phyloP scores from a whole-genome alignment of 2,113 vertebrate genomes.

The Chaetodon auriga region DNA sequence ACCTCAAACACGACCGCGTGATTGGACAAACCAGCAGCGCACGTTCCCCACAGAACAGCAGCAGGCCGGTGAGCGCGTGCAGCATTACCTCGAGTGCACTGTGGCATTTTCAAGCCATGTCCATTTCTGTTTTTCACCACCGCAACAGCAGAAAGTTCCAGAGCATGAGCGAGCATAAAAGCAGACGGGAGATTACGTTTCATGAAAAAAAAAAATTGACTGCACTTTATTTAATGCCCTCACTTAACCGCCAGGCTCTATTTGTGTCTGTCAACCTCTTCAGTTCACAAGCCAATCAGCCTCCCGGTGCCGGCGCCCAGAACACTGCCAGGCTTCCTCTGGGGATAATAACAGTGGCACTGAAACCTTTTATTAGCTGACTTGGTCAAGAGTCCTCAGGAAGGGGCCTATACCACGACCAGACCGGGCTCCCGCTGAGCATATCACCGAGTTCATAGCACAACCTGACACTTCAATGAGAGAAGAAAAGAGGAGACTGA shows the following conservation, averaged over 20 bases:
- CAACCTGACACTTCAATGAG: conserved; percentile 32
- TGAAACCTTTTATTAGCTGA: conserved; percentile 63
- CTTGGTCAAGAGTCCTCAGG: conserved; percentile 63
- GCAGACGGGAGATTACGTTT: conserved; percentile 42
- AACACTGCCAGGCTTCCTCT: conserved; percentile 35
- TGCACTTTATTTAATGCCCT: conserved; percentile 63
- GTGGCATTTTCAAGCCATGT: conserved; percentile 32
- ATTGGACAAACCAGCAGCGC: background rate
- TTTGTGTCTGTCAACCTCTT: conserved; percentile 61
- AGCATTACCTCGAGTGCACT: conserved; percentile 14
- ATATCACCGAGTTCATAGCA: conserved; percentile 19
- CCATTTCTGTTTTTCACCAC: conserved; percentile 20
- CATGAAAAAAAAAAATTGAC: conserved; percentile 18
- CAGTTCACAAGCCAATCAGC: conserved; percentile 47
- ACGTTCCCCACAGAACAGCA: background rate
- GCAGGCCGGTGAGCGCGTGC: conserved; percentile 24
- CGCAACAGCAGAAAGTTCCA: conserved; percentile 41
- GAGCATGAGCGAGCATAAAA: conserved; percentile 4
- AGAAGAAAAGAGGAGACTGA: conserved; percentile 8
- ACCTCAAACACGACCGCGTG: background rate
- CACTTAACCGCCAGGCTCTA: conserved; percentile 50
- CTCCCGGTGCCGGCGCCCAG: conserved; percentile 29
- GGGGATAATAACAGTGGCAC: conserved; percentile 61
- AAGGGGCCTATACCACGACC: conserved; percentile 20
- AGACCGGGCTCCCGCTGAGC: conserved; percentile 34